These are phyloP conservation scores for Microchrysa polita DNA, from an alignment of 2,888 invertebrate species.

Conservation along the genomic window DNA sequence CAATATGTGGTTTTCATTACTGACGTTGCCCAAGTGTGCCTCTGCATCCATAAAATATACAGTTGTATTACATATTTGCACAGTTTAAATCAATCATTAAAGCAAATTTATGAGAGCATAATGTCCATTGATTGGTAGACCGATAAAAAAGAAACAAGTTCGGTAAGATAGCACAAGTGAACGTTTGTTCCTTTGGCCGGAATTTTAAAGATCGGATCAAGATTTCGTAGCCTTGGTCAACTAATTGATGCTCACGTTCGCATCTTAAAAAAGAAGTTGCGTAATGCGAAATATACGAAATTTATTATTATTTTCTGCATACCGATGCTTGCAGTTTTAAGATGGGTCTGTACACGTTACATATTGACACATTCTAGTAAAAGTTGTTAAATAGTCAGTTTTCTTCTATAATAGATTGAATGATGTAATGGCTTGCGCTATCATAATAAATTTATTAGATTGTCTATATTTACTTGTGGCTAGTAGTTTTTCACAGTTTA, in stretches of 20 bases:
- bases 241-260: slow-evolving; percentile 23
- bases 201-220: not conserved
- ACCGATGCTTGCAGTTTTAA: no score
- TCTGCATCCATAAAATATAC: not conserved
- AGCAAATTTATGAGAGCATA: slow-evolving; percentile 27
- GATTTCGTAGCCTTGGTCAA: slow-evolving; percentile 28
- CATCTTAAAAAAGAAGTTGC: slow-evolving; percentile 12
- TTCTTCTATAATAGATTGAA: no score
- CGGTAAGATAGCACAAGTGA: slow-evolving; percentile 35
- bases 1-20: no score
- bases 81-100: slow-evolving; percentile 32
- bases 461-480: no score
- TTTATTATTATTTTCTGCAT: no score
- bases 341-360: no score
- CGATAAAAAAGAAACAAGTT: slow-evolving; percentile 5
- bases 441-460: no score
- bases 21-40: no score
- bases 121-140: slow-evolving; percentile 24
- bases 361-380: no score
- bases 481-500: no score
- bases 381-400: no score
- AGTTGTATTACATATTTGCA: not conserved
- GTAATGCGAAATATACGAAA: slow-evolving; percentile 6
- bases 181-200: slow-evolving; percentile 5
- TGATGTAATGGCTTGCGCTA: no score